phyloP scores from a whole-genome alignment of 1,140 invertebrate genomes.

The Diabrotica virgifera region DNA sequence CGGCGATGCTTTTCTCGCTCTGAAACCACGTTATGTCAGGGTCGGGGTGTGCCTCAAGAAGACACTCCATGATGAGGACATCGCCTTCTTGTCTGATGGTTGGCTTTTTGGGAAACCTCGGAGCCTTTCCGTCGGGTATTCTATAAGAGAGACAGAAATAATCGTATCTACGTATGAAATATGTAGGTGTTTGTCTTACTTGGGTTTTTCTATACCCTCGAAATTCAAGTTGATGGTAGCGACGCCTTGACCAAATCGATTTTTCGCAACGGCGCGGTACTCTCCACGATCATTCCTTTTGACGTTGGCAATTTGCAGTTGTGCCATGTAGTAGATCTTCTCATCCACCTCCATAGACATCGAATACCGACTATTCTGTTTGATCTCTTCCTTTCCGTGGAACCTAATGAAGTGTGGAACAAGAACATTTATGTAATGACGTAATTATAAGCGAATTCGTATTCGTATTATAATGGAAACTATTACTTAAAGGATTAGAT shows the following conservation, averaged over 20 bases:
- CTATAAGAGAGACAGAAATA: conserved; percentile 53
- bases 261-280: conserved; percentile 90
- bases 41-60: conserved; percentile 89
- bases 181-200: conserved; percentile 59
- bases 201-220: conserved; percentile 82
- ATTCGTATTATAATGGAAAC: no score
- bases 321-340: conserved; percentile 83
- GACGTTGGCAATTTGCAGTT: conserved; percentile 80
- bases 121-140: conserved; percentile 92
- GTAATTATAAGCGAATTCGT: background rate
- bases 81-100: conserved; percentile 94
- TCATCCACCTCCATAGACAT: conserved; percentile 80
- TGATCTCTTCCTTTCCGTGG: conserved; percentile 76
- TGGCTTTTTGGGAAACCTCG: conserved; percentile 95
- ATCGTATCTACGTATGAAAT: conserved; percentile 18
- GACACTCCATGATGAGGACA: conserved; percentile 91
- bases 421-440: conserved; percentile 16
- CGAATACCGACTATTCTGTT: conserved; percentile 73
- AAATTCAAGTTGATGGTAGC: conserved; percentile 96
- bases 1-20: conserved; percentile 75
- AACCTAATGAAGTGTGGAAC: conserved; percentile 59
- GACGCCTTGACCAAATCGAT: conserved; percentile 85
- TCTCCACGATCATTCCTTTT: conserved; percentile 85
- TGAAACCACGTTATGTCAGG: conserved; percentile 96
- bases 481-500: background rate